A percentile compares a stretch with the other conserved stretches of the same genome.
phyloP scores from a whole-genome alignment of 2,888 invertebrate genomes.

The Magallana nippona region DNA sequence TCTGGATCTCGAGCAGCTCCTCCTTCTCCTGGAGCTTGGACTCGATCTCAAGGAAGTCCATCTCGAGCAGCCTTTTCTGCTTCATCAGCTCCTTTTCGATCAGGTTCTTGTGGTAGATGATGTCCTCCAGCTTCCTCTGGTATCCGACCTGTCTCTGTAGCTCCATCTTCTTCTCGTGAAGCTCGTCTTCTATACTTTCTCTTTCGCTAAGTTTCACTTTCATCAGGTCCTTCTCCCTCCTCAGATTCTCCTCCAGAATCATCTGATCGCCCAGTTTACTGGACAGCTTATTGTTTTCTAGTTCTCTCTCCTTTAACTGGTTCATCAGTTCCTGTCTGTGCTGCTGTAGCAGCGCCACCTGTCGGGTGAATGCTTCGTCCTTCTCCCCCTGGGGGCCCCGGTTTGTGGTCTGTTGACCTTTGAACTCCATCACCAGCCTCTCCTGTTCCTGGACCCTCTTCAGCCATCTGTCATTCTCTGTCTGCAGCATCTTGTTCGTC shows the following conservation, averaged over 20 bases:
- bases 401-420: slow-evolving; percentile 58
- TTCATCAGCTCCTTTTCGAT: slow-evolving; percentile 72
- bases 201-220: slow-evolving; percentile 67
- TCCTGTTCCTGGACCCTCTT: slow-evolving; percentile 71
- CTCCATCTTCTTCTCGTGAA: slow-evolving; percentile 63
- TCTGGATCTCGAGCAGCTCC: slow-evolving; percentile 68
- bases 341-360: slow-evolving; percentile 69
- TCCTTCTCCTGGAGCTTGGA: slow-evolving; percentile 69
- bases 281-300: slow-evolving; percentile 60
- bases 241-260: slow-evolving; percentile 66
- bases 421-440: slow-evolving; percentile 65
- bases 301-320: slow-evolving; percentile 62
- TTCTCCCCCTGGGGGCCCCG: slow-evolving; percentile 54
- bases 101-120: slow-evolving; percentile 69
- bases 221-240: slow-evolving; percentile 68
- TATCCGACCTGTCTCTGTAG: slow-evolving; percentile 66
- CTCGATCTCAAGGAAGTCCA: slow-evolving; percentile 71
- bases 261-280: slow-evolving; percentile 63
- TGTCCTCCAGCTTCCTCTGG: slow-evolving; percentile 71
- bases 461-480: slow-evolving; percentile 69
- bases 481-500: slow-evolving; percentile 65
- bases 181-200: slow-evolving; percentile 65
- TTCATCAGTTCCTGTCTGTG: slow-evolving; percentile 71
- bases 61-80: slow-evolving; percentile 71
- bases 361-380: slow-evolving; percentile 66